A percentile compares a stretch with the other conserved stretches of the same genome.
These are phyloP conservation scores for Apteryx owenii DNA, from an alignment of 2,113 vertebrate species.

Conservation along the genomic window DNA sequence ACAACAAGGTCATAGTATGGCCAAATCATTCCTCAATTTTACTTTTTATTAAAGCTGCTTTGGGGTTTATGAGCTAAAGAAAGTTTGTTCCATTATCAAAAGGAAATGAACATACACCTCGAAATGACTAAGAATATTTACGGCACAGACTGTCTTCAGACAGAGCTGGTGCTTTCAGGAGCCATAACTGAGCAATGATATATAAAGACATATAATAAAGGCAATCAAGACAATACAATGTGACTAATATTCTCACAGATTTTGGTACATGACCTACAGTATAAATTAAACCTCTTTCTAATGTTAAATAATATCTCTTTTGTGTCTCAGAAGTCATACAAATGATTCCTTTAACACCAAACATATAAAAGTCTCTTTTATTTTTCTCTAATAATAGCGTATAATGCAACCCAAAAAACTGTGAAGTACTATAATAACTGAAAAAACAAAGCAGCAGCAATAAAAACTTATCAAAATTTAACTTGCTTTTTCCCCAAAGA, in stretches of 20 bases:
- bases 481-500: neutral
- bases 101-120: constrained; percentile 55
- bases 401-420: neutral
- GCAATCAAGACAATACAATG: neutral
- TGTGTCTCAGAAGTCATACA: neutral
- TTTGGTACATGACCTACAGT: neutral
- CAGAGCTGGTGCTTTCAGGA: constrained; percentile 19
- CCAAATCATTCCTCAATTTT: constrained; percentile 33
- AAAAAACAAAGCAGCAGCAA: neutral
- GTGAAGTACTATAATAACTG: neutral
- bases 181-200: neutral
- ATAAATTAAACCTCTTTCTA: neutral
- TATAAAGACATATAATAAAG: neutral
- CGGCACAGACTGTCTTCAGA: constrained; percentile 41
- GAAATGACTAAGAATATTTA: constrained; percentile 45
- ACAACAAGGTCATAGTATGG: neutral
- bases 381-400: neutral
- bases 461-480: neutral
- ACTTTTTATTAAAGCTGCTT: constrained; percentile 62
- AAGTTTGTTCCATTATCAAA: constrained; percentile 70
- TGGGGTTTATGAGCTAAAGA: constrained; percentile 66
- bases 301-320: neutral
- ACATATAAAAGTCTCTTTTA: neutral
- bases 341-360: neutral
- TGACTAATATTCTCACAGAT: neutral